Base-by-base conservation (phyloP, 64 coral and sea anemone species). In the Montipora sp. region DNA sequence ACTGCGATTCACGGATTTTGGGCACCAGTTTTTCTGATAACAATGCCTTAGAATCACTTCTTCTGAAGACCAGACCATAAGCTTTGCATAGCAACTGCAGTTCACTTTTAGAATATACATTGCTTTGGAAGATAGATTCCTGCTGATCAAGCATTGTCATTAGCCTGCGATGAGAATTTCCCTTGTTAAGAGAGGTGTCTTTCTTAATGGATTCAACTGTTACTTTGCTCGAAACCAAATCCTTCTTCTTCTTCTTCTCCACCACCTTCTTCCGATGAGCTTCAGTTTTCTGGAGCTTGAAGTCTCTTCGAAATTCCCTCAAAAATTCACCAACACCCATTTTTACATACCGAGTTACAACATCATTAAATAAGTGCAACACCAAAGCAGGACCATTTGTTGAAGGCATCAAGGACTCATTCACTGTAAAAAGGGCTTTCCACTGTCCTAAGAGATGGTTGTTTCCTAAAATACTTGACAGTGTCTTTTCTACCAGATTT, bases 241-340 rank as follows among this genome's bases (percentile, higher is more conserved):
- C 77, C 4, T 63, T 61, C 51, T 90, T 90, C 45, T 80, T 75
- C 22, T 75, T 23, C 20, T 22, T 92, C 60, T 92, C 81, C 3
- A 63, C 18, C 27, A 93, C 91, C 80, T 73, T 87, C 47, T 93
- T 93, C 27, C 75, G 9, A 19, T 88, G 91, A 80, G 91, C 91
- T 24, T 93, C 91, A 7, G 91, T 83, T 45, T 82, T 82, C 47
- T 91, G 60, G 1, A 83, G n/a, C n/a, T 91, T 53, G 24, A 68
- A 83, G 47, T 91, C 89, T 73, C 89, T 27, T 12, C 89, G 11
- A 91, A 91, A 91, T 16, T 91, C 89, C 23, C 78, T 13, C 18
- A 91, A 43, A 16, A 55, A 91, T 16, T 91, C 78, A 3, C 60
- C 49, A 8, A 19, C 3, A 8, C 79, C 90, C 90, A 92, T 84